Conservation (phyloP, 1,140 invertebrate genomes). For the Plectrocnemia conspersa region DNA sequence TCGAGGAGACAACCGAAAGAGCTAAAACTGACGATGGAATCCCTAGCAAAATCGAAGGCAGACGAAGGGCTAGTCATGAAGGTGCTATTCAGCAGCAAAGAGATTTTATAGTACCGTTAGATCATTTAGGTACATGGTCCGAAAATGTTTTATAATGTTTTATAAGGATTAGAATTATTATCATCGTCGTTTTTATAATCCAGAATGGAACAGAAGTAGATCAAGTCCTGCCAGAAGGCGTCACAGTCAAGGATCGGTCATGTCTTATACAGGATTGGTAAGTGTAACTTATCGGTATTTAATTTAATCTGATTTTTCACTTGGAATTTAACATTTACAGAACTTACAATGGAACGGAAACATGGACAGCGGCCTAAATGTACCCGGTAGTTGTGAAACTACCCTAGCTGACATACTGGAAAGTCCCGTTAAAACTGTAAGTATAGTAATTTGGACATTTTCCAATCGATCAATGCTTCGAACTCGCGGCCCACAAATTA, state of each 20-base stretch:
- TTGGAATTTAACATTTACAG: too few species aligned
- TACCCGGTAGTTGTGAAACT: conserved; percentile 36
- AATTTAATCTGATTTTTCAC: too few species aligned
- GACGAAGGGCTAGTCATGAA: conserved; percentile 15
- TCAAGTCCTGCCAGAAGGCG: conserved; percentile 29
- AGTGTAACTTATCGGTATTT: neutral
- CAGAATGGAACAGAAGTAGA: conserved; percentile 24
- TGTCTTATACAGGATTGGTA: conserved; percentile 17
- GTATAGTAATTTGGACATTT: neutral
- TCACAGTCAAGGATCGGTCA: conserved; percentile 31
- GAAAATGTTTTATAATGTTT: neutral
- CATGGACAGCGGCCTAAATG: conserved; percentile 36
- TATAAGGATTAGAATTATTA: neutral
- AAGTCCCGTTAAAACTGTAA: conserved; percentile 46
- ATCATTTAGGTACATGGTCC: too few species aligned
- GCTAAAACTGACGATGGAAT: neutral
- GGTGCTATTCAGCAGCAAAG: conserved; percentile 3
- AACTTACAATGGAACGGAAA: conserved; percentile 4
- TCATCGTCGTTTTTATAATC: neutral
- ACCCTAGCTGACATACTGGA: conserved; percentile 49
- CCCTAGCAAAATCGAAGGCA: neutral
- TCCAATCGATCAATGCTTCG: neutral
- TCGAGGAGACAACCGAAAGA: neutral
- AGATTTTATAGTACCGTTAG: neutral
- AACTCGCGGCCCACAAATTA: neutral